Percentiles rank a stretch among this genome's conserved stretches.
phyloP scores from a whole-genome alignment of 1,140 invertebrate species.

The Tetramorium alpestre region DNA sequence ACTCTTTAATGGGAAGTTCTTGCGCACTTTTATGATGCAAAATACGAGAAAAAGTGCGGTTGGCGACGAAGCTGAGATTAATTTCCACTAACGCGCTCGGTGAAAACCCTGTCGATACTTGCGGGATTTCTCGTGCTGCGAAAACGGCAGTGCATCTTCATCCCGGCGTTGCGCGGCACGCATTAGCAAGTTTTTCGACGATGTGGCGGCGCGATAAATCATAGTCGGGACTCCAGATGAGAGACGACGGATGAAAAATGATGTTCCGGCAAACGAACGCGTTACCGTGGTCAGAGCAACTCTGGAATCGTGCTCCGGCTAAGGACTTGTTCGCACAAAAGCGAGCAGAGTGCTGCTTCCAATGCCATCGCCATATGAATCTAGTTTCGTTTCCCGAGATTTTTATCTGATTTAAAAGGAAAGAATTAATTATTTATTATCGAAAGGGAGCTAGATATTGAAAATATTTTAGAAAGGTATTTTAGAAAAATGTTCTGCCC shows the following conservation, averaged over 20 bases:
- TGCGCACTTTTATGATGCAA: not conserved
- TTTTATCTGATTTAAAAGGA: slow-evolving; percentile 9
- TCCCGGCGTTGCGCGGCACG: slow-evolving; percentile 47
- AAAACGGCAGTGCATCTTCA: slow-evolving; percentile 61
- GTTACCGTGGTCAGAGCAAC: slow-evolving; percentile 50
- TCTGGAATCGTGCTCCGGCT: slow-evolving; percentile 37
- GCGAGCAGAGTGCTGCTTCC: slow-evolving; percentile 19
- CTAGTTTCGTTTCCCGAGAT: not conserved
- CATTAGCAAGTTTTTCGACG: slow-evolving; percentile 70
- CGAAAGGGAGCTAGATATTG: not conserved
- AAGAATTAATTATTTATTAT: slow-evolving; percentile 13
- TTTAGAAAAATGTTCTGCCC: too few relatives aligned
- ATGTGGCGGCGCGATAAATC: slow-evolving; percentile 63
- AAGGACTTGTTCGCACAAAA: slow-evolving; percentile 42
- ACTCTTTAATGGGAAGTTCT: not conserved
- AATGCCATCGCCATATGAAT: slow-evolving; percentile 20
- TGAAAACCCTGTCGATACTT: slow-evolving; percentile 54
- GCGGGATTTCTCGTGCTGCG: slow-evolving; percentile 44
- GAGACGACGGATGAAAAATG: slow-evolving; percentile 64
- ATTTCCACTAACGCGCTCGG: slow-evolving; percentile 55
- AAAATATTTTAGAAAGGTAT: not conserved
- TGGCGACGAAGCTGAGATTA: slow-evolving; percentile 53
- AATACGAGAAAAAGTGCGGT: slow-evolving; percentile 17
- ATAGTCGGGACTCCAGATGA: slow-evolving; percentile 59
- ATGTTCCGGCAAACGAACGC: slow-evolving; percentile 24